Evolutionary conservation across 2,888 invertebrate species (phyloP), one percentile per base, ranked within the genome.

Genomic region (Torymus aiolomorphi): DNA sequence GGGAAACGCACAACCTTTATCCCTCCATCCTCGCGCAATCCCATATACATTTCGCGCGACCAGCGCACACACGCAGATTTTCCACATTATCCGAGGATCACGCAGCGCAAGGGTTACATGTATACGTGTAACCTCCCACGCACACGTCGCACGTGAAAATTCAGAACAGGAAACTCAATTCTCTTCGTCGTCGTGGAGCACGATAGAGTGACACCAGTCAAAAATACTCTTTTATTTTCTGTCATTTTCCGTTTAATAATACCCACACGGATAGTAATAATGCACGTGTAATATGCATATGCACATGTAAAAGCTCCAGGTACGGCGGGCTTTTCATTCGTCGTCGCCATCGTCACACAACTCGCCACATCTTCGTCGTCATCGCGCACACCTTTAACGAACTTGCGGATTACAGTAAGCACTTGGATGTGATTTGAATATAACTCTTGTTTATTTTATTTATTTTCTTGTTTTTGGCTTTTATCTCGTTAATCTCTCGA

Each of bases 391-490:
- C 42, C 42, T 42, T 59, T 70, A 80, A 72, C 74, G 76, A 76
- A 76, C 72, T 76, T 80, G 73, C 54, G 78, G 73, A 78, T 57
- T 69, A 78, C 56, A 69, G 20, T 63, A 74, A 78, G 78, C 72
- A 76, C 73, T 73, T 63, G 69, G 51, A 74, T 63, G 71, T 54
- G 61, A 31, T 52, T n/a, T 31, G 51, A 70, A 54, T 20, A 62
- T 18, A 20, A 11, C 59, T 49, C 20, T 16, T 74, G 12, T 61
- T 76, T 57, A 56, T 4, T 66, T 18, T 62, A 14, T 57, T 3
- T 42, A n/a, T 70, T 24, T 24, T 59, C 59, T 18, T 20, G 59
- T 8, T 42, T 42, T 42, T 42, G 5, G 8, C 8, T 8, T 42
- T 42, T 1, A 0, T 42, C 42, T 42, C 8, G 42, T 5, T 42